Percentiles rank a stretch among this genome's conserved stretches.
phyloP scores from a whole-genome alignment of 2,888 invertebrate species.

The Camptogramma bilineatum region DNA sequence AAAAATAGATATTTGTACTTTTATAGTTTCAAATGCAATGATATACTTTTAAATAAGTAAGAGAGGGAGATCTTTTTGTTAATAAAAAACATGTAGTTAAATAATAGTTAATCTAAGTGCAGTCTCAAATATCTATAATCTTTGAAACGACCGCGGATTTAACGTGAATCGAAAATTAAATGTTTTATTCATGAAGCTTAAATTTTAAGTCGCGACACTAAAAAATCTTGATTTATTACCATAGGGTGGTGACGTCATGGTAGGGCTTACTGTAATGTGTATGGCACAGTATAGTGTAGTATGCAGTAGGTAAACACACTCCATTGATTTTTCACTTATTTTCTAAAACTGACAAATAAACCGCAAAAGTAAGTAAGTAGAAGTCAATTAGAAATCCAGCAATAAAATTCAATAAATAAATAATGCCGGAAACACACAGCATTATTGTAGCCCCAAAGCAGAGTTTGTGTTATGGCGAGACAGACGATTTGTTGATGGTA shows the following conservation, averaged over 20 bases:
- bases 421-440: too few relatives aligned
- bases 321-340: too few relatives aligned
- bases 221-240: constrained; percentile 72
- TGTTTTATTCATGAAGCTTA: constrained; percentile 77
- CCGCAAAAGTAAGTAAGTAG: too few relatives aligned
- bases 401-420: too few relatives aligned
- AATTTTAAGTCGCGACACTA: constrained; percentile 65
- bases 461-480: too few relatives aligned
- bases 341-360: too few relatives aligned
- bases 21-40: too few relatives aligned
- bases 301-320: neutral
- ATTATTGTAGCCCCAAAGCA: too few relatives aligned
- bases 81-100: neutral
- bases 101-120: neutral
- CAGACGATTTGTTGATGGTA: too few relatives aligned
- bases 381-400: too few relatives aligned
- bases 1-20: too few relatives aligned
- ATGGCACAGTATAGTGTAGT: constrained; percentile 11
- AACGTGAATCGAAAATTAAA: constrained; percentile 64
- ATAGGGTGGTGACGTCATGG: constrained; percentile 53
- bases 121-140: constrained; percentile 38
- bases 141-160: constrained; percentile 44
- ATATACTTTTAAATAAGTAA: neutral
- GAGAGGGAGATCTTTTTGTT: neutral
- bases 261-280: constrained; percentile 53